These are phyloP conservation scores for Corydoras maculifer DNA, from an alignment of 2,113 vertebrate species.

Conservation along the genomic window DNA sequence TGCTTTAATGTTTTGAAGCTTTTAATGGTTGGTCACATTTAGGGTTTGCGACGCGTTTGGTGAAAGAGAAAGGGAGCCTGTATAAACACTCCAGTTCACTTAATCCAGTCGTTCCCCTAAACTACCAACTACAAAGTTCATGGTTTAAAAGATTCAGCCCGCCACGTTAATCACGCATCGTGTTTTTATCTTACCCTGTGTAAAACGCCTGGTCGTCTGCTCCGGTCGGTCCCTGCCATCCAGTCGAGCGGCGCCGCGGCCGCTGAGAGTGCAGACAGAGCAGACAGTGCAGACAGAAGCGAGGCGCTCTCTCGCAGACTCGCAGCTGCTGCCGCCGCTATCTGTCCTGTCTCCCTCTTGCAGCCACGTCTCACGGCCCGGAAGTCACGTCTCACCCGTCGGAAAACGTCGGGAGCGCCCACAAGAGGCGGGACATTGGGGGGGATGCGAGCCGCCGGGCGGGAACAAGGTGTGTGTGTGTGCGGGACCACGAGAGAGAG, in stretches of 20 bases:
- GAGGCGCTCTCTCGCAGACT: neutral
- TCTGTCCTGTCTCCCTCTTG: constrained; percentile 40
- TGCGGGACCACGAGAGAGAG: neutral
- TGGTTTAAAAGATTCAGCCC: too few relatives aligned
- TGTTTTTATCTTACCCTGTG: constrained; percentile 47
- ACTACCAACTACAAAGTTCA: too few relatives aligned
- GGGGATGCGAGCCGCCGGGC: neutral
- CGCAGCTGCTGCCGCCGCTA: neutral
- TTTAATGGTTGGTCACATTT: too few relatives aligned
- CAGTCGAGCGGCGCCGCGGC: constrained; percentile 37
- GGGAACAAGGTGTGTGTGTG: neutral
- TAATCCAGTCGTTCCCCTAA: too few relatives aligned
- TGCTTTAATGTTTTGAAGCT: too few relatives aligned
- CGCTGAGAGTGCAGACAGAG: neutral
- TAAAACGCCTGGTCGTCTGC: constrained; percentile 50
- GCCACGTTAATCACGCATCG: too few relatives aligned
- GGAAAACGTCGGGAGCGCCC: neutral
- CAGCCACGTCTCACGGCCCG: constrained; percentile 66
- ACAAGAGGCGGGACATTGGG: neutral
- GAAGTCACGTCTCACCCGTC: constrained; percentile 25
- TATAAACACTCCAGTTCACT: too few relatives aligned
- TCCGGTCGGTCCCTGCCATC: constrained; percentile 81
- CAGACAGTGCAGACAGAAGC: neutral
- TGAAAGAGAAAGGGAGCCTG: too few relatives aligned
- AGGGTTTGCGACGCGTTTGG: too few relatives aligned